Evolutionary conservation across 2,797 vertebrate species (phyloP).

Genomic region (Gallinago solitaria): DNA sequence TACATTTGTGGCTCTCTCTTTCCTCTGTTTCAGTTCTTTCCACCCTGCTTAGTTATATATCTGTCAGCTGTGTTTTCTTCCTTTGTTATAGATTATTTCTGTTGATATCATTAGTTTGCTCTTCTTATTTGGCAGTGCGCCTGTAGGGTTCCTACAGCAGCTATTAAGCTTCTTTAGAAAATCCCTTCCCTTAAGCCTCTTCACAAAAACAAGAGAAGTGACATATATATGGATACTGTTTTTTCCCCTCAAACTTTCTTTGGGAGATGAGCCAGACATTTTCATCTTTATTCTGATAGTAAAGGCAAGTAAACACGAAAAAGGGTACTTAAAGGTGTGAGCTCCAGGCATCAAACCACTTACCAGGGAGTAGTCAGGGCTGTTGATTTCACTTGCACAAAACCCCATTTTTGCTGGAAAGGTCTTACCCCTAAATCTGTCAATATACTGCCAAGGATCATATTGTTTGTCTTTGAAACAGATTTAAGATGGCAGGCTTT

Average conservation of each 20-base stretch:
- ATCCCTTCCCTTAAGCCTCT: background rate
- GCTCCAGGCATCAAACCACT: background rate
- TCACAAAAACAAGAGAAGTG: background rate
- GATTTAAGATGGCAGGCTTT: background rate
- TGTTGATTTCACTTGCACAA: background rate
- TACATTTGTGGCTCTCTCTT: background rate
- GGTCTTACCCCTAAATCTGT: background rate
- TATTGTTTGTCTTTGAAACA: background rate
- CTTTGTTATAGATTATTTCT: background rate
- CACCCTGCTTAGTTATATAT: background rate
- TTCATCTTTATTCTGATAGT: background rate
- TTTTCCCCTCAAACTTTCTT: background rate
- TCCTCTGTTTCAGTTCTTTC: background rate
- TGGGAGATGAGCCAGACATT: background rate
- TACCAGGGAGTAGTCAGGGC: background rate
- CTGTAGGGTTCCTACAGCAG: background rate
- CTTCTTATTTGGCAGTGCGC: background rate
- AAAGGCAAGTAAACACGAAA: background rate
- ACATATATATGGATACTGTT: background rate
- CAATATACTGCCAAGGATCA: background rate
- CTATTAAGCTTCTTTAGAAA: constrained; percentile 31
- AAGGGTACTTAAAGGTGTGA: background rate
- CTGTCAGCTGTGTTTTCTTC: background rate
- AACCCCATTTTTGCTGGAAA: background rate
- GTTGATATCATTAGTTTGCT: background rate